Evolutionary conservation across 2,113 vertebrate species (phyloP), one percentile per base, ranked within the genome.

Genomic region (Lepus europaeus): DNA sequence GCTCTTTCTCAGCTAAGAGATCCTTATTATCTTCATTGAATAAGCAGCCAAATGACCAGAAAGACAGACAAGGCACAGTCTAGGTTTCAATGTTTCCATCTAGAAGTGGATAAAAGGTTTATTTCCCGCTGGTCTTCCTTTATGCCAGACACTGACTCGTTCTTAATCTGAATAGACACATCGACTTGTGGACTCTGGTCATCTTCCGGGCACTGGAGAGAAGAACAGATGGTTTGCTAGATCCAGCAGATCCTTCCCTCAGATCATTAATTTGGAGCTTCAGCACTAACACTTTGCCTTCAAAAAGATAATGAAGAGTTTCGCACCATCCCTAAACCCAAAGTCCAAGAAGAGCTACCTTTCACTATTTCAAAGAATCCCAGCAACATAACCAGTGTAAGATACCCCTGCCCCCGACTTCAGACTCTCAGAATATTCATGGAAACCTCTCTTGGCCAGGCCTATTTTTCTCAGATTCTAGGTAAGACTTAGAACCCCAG

Each of bases 211-310:
- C 9, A 45, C 25, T 13, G 0, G 39, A 77, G 45, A 74, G 25
- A 80, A 91, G 17, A 92, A 29, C 74, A 76, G 63, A 66, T 79
- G 74, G 31, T 69, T 92, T 95, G 61, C 51, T 78, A 69, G 78
- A 82, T 88, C 89, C 27, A 76, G 61, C 29, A 84, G 33, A 36
- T 36, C 51, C 63, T 79, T 90, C 76, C 56, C 33, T 59, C 56
- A 49, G 63, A 93, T 82, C 94, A 86, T 93, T 87, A 96, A 87
- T 85, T 33, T 85, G 25, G 45, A 92, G 25, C 73, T 87, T 87
- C 56, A 68, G 8, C 33, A 61, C 36, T 39, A 69, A 76, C 74
- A 91, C 45, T 79, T 89, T 76, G 20, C 51, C 78, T 95, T 94
- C 25, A 27, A 80, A 93, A 69, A 49, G 13, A 69, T 81, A 84